Conservation (phyloP, 1,140 invertebrate species). For the Reticulitermes speratus region DNA sequence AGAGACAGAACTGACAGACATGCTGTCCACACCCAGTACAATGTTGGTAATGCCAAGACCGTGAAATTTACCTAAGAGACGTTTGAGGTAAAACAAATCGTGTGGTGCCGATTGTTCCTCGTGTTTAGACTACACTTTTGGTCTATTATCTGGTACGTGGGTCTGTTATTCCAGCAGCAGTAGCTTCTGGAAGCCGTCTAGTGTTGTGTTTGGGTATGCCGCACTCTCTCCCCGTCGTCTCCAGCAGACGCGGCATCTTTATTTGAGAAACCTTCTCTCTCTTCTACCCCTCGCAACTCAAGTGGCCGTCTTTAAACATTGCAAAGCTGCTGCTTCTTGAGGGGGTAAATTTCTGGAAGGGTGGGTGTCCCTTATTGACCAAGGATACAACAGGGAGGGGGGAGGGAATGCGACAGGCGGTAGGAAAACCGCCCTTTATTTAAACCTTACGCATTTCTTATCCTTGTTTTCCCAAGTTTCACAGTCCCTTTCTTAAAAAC, state of each 20-base stretch:
- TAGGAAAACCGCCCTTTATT: neutral
- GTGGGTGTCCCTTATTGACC: neutral
- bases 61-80: conserved; percentile 9
- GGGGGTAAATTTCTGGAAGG: neutral
- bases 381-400: neutral
- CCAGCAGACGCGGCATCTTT: neutral
- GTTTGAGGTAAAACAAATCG: conserved; percentile 3
- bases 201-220: neutral
- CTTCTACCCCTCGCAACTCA: neutral
- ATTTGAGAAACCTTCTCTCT: neutral
- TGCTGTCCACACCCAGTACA: neutral
- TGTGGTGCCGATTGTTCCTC: neutral
- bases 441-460: neutral
- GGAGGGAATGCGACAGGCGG: neutral
- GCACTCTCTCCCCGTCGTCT: neutral
- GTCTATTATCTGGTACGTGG: conserved; percentile 4
- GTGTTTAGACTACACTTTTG: neutral
- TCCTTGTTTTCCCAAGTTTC: neutral
- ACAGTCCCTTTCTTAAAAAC: neutral
- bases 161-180: neutral
- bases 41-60: neutral
- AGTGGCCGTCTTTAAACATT: conserved; percentile 10
- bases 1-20: neutral
- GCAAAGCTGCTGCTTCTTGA: neutral
- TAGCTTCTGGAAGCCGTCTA: neutral